These are phyloP conservation scores for Odontothrips loti DNA, from an alignment of 2,888 invertebrate genomes.

Conservation along the genomic window DNA sequence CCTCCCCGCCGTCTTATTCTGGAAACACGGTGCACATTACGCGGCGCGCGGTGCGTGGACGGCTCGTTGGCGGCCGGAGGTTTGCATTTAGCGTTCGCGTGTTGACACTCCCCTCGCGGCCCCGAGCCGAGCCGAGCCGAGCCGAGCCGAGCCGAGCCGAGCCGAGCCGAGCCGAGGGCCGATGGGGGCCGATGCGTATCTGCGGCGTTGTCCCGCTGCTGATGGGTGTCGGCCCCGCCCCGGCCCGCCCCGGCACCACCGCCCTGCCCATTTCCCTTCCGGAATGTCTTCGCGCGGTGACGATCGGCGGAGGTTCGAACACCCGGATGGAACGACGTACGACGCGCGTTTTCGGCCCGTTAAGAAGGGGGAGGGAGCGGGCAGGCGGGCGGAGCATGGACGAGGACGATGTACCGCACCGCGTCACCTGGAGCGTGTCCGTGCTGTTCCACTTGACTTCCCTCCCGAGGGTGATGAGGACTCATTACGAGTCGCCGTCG, in stretches of 20 bases:
- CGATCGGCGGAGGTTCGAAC: no score
- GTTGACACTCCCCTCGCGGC: neutral
- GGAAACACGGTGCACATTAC: neutral
- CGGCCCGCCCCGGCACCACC: no score
- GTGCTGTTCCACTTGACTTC: neutral
- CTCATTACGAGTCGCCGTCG: conserved; percentile 4
- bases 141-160: no score
- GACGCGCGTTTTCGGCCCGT: neutral
- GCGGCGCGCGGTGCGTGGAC: neutral
- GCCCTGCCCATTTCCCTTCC: neutral
- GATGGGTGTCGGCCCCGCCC: neutral
- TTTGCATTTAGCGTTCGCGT: conserved; percentile 13
- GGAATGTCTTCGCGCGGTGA: neutral
- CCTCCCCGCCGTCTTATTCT: no score
- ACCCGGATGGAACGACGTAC: neutral
- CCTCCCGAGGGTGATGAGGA: neutral
- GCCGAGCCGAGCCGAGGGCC: no score
- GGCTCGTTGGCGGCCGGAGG: neutral
- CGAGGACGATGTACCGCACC: no score
- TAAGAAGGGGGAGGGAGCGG: no score
- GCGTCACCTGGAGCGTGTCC: conserved; percentile 12
- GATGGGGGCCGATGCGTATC: conserved; percentile 16
- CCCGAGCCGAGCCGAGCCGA: neutral
- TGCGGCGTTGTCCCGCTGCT: neutral
- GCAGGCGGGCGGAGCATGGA: no score